Evolutionary conservation across 2,113 vertebrate species (phyloP).

Genomic region (Propithecus coquereli): DNA sequence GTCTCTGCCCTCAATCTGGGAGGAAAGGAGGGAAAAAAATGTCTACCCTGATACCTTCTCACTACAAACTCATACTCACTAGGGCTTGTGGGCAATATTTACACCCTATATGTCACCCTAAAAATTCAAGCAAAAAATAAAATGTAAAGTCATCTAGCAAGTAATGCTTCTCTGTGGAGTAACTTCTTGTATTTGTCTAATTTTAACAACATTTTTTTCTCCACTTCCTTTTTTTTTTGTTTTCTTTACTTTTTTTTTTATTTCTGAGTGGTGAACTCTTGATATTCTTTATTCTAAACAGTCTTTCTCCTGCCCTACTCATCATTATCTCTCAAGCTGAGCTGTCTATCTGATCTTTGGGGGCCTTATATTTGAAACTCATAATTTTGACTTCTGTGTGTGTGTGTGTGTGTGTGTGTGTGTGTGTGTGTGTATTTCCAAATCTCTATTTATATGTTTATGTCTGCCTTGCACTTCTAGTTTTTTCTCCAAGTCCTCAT

Average conservation of each 20-base stretch:
- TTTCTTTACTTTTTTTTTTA: not conserved
- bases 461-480: not conserved
- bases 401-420: not conserved
- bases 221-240: not conserved
- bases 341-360: not conserved
- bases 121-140: not conserved
- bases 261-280: not conserved
- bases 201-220: not conserved
- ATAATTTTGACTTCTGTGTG: not conserved
- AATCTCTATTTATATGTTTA: not conserved
- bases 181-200: not conserved
- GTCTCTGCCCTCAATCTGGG: not conserved
- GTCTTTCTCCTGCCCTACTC: not conserved
- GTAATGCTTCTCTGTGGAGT: not conserved
- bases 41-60: not conserved
- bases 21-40: not conserved
- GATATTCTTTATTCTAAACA: not conserved
- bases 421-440: not conserved
- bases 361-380: not conserved
- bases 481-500: not conserved
- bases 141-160: not conserved
- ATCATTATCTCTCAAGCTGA: not conserved
- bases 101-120: not conserved
- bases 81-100: not conserved
- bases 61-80: not conserved